phyloP scores from a whole-genome alignment of 2,113 vertebrate species.

The Chloropsis cyanopogon region DNA sequence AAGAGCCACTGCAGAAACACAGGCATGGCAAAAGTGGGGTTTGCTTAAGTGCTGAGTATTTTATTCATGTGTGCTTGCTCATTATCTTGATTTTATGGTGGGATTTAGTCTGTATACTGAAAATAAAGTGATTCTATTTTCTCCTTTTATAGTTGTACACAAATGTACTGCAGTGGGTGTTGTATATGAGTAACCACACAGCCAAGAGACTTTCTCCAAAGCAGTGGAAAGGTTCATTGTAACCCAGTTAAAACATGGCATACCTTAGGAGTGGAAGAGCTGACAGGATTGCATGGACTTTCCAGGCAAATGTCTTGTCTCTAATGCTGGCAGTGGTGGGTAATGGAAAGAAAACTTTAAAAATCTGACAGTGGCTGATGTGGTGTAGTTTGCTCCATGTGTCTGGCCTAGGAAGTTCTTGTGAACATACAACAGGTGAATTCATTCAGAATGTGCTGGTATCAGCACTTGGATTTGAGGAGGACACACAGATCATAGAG shows the following conservation, averaged over 20 bases:
- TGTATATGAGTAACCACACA: neutral
- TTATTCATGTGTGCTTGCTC: slow-evolving; percentile 52
- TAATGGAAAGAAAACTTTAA: neutral
- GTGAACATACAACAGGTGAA: neutral
- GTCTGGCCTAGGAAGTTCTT: neutral
- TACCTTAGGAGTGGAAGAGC: neutral
- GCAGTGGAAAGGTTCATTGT: neutral
- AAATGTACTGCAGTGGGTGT: neutral
- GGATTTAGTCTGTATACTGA: slow-evolving; percentile 48
- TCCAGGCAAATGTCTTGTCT: neutral
- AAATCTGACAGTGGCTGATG: neutral
- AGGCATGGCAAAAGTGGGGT: neutral
- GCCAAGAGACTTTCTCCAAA: neutral
- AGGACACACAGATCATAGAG: neutral
- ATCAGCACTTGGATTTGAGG: neutral
- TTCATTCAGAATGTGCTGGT: neutral
- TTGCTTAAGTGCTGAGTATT: slow-evolving; percentile 37
- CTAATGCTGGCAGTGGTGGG: neutral
- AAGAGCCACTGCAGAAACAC: neutral
- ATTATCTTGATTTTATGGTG: slow-evolving; percentile 20
- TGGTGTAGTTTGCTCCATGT: neutral
- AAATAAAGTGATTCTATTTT: slow-evolving; percentile 74
- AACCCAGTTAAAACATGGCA: neutral
- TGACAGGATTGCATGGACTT: neutral
- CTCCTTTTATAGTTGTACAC: neutral